Conservation (phyloP, 1,140 invertebrate species). For the Monomorium pharaonis region DNA sequence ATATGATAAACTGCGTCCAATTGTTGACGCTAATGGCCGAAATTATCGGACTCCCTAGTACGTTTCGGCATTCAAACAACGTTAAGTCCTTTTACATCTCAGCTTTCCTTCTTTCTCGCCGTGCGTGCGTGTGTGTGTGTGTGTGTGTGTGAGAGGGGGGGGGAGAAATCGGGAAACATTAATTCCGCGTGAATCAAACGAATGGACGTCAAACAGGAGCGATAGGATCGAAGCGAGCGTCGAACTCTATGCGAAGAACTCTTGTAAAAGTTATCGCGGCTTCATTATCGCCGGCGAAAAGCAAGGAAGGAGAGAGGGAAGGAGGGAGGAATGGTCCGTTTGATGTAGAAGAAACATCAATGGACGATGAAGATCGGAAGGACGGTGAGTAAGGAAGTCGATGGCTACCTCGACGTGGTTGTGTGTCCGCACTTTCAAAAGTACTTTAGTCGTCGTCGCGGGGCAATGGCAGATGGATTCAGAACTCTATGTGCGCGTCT, state of each 20-base stretch:
- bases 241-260: constrained; percentile 22
- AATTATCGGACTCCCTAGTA: background rate
- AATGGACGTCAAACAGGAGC: background rate
- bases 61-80: background rate
- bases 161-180: constrained; percentile 17
- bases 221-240: background rate
- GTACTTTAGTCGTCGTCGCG: constrained; percentile 40
- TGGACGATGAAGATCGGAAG: constrained; percentile 1
- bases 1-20: background rate
- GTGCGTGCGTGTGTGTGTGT: too few species aligned
- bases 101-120: background rate
- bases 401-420: background rate
- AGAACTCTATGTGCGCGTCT: background rate
- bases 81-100: background rate
- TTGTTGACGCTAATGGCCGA: background rate
- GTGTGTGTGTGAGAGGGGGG: too few species aligned
- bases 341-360: background rate
- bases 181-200: constrained; percentile 33
- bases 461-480: constrained; percentile 3
- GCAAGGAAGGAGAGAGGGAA: too few species aligned
- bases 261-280: constrained; percentile 47
- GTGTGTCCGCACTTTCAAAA: constrained; percentile 7
- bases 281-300: constrained; percentile 18
- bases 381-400: constrained; percentile 1
- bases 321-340: too few species aligned